Conservation (phyloP, 2,113 vertebrate species). For the Cephalopholis sonnerati region DNA sequence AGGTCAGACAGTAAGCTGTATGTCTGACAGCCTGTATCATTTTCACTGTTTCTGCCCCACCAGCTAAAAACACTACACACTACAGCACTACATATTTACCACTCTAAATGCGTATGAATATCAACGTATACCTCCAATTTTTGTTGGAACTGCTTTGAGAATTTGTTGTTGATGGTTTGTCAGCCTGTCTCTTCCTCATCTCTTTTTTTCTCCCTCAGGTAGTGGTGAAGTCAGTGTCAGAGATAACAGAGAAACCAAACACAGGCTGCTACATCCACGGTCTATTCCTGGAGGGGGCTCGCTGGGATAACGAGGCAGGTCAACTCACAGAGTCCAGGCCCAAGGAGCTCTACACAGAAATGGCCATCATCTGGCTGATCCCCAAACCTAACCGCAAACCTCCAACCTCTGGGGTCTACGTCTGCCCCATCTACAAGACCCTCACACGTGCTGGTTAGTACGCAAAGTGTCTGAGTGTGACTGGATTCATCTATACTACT, state of each 20-base stretch:
- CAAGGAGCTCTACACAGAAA: constrained; percentile 92
- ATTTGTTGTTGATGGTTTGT: not conserved
- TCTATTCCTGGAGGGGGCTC: constrained; percentile 92
- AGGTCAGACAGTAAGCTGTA: constrained; percentile 81
- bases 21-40: too few relatives aligned
- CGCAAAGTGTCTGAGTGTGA: not conserved
- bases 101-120: not conserved
- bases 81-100: not conserved
- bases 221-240: constrained; percentile 66
- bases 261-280: constrained; percentile 90
- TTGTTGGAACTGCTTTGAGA: constrained; percentile 3
- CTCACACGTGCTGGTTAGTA: constrained; percentile 90
- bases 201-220: constrained; percentile 80
- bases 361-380: constrained; percentile 90
- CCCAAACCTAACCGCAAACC: constrained; percentile 84
- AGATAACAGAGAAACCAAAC: constrained; percentile 81
- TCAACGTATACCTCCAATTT: not conserved
- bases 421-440: constrained; percentile 96
- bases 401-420: constrained; percentile 82
- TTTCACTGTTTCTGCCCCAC: too few relatives aligned
- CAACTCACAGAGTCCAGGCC: constrained; percentile 86
- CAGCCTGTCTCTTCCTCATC: not conserved
- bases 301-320: constrained; percentile 83
- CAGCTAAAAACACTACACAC: too few relatives aligned
- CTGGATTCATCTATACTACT: not conserved